Conservation (phyloP, 2,113 vertebrate species). For the Pelecanoides urinatrix region DNA sequence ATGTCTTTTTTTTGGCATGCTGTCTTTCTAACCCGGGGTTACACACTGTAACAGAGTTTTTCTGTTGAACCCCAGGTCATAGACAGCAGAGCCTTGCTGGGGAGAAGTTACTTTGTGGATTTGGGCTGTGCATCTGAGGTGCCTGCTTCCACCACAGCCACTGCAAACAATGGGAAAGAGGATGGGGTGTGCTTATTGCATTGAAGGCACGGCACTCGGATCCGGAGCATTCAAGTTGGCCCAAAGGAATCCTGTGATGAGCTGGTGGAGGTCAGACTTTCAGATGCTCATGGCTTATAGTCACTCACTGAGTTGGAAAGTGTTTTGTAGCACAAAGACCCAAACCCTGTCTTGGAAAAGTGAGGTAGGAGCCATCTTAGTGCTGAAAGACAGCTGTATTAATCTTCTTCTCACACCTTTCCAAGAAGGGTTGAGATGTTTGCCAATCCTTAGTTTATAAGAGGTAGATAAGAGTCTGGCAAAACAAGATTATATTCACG, state of each 20-base stretch:
- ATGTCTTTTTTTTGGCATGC: neutral
- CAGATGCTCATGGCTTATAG: neutral
- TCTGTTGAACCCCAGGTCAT: neutral
- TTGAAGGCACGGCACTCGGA: neutral
- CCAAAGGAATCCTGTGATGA: neutral
- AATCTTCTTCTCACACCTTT: neutral
- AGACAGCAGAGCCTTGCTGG: neutral
- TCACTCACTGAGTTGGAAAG: neutral
- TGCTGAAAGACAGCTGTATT: neutral
- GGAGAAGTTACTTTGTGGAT: neutral
- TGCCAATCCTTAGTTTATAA: neutral
- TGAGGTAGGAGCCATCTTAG: neutral
- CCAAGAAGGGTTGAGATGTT: neutral
- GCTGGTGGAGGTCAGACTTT: neutral
- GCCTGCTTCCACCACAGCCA: neutral
- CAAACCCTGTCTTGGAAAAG: neutral
- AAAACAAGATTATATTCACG: constrained; percentile 30
- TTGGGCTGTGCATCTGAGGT: neutral
- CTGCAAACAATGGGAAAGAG: neutral
- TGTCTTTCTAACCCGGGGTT: neutral
- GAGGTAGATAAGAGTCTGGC: constrained; percentile 9
- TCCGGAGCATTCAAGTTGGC: neutral
- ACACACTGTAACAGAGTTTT: fast-evolving
- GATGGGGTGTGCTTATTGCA: neutral
- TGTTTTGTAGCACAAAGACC: neutral